These are phyloP conservation scores for Dissostichus mawsoni DNA, from an alignment of 2,113 vertebrate genomes.

Conservation along the genomic window DNA sequence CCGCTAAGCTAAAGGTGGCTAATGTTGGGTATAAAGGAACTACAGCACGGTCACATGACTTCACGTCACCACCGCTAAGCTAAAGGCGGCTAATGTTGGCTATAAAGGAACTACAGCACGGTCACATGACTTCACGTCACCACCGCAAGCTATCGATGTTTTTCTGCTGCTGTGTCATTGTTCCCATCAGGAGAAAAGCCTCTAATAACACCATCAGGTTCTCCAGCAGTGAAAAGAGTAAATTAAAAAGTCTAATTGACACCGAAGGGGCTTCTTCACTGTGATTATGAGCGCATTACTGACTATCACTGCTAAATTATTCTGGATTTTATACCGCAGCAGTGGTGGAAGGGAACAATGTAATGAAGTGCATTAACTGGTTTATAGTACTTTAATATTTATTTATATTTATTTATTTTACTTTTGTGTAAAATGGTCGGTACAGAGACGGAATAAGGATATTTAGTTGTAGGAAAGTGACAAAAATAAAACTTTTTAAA, in stretches of 20 bases:
- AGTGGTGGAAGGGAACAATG: neutral
- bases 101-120: no score
- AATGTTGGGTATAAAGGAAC: no score
- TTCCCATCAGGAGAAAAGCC: conserved; percentile 49
- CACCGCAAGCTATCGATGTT: conserved; percentile 15
- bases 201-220: conserved; percentile 53
- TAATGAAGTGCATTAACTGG: neutral
- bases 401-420: neutral
- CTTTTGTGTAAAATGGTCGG: no score
- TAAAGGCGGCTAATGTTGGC: no score
- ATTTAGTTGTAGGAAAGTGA: no score
- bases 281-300: conserved; percentile 9
- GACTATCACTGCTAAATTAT: neutral
- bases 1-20: no score
- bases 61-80: no score
- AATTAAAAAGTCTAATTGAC: conserved; percentile 55
- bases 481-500: no score
- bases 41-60: no score
- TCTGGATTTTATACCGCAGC: neutral
- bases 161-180: conserved; percentile 46
- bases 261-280: conserved; percentile 27
- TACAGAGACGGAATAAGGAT: no score
- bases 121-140: no score
- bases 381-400: no score
- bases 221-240: conserved; percentile 33